Percentiles rank a stretch among this genome's conserved stretches.
Evolutionary conservation across 2,797 vertebrate species (phyloP).

Genomic region (Malacoraja senta): DNA sequence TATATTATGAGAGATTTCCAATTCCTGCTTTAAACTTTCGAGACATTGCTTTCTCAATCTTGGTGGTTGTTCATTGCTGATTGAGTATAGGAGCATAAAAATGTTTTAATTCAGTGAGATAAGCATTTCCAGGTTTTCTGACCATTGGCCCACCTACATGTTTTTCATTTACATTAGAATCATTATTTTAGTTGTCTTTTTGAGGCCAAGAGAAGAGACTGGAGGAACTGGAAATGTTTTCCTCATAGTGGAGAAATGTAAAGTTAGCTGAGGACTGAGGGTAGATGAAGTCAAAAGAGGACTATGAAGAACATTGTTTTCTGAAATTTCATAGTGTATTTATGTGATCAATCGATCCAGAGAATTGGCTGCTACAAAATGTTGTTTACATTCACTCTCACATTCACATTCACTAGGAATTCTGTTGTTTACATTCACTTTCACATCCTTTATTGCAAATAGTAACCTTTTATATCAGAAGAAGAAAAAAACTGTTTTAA

Average conservation of each 20-base stretch:
- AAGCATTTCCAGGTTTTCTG: not conserved
- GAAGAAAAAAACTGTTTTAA: not conserved
- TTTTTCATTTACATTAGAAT: too few species aligned
- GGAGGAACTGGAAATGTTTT: not conserved
- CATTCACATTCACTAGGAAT: not conserved
- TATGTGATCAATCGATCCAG: not conserved
- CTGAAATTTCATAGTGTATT: not conserved
- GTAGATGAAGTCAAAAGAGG: not conserved
- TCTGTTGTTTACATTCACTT: not conserved
- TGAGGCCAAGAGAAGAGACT: not conserved
- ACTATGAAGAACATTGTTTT: not conserved
- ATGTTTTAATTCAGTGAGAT: not conserved
- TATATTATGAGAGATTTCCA: too few species aligned
- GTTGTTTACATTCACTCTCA: not conserved
- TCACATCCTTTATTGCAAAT: not conserved
- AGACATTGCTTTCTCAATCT: too few species aligned
- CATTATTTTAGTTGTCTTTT: not conserved
- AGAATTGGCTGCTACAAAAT: not conserved
- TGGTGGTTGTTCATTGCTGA: too few species aligned
- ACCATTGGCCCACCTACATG: not conserved
- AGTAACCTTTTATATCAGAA: not conserved
- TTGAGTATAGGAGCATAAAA: too few species aligned
- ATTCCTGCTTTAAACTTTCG: too few species aligned
- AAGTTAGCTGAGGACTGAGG: not conserved
- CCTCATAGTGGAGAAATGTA: not conserved